Conservation (phyloP, 2,888 invertebrate genomes). For the Cheilosia variabilis region DNA sequence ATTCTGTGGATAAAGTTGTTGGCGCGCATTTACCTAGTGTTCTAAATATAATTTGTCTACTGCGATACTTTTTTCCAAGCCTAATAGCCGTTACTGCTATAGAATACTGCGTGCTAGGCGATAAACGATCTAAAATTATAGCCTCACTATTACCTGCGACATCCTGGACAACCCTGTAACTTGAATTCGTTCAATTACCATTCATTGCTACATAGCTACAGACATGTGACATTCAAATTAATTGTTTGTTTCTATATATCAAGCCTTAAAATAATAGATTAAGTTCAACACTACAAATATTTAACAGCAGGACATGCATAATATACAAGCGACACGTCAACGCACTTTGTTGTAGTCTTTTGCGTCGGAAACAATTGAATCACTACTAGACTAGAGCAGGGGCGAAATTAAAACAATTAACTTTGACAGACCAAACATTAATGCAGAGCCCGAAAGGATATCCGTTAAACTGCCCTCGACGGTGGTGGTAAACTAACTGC, state of each 20-base stretch:
- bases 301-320: slow-evolving; percentile 13
- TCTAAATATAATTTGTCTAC: slow-evolving; percentile 94
- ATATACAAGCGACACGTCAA: not conserved
- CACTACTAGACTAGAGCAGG: not conserved
- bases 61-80: slow-evolving; percentile 92
- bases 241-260: slow-evolving; percentile 22
- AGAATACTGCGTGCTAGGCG: slow-evolving; percentile 95
- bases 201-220: slow-evolving; percentile 80
- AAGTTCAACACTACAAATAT: not conserved
- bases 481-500: slow-evolving; percentile 43
- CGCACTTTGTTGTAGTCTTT: slow-evolving; percentile 1
- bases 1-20: not conserved
- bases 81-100: slow-evolving; percentile 93
- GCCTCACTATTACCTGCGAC: slow-evolving; percentile 95
- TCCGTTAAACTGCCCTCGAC: slow-evolving; percentile 28
- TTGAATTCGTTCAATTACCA: slow-evolving; percentile 88
- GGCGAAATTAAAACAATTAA: slow-evolving; percentile 41
- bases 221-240: slow-evolving; percentile 68
- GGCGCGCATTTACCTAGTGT: slow-evolving; percentile 88
- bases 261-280: slow-evolving; percentile 44
- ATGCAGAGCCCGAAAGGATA: slow-evolving; percentile 24
- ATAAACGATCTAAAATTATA: slow-evolving; percentile 91
- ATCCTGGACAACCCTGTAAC: slow-evolving; percentile 97
- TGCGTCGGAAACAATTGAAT: not conserved
- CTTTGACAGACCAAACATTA: slow-evolving; percentile 1